A percentile compares a stretch with the other conserved stretches of the same genome.
phyloP scores from a whole-genome alignment of 2,797 vertebrate genomes.

The Kryptolebias ocellatus region DNA sequence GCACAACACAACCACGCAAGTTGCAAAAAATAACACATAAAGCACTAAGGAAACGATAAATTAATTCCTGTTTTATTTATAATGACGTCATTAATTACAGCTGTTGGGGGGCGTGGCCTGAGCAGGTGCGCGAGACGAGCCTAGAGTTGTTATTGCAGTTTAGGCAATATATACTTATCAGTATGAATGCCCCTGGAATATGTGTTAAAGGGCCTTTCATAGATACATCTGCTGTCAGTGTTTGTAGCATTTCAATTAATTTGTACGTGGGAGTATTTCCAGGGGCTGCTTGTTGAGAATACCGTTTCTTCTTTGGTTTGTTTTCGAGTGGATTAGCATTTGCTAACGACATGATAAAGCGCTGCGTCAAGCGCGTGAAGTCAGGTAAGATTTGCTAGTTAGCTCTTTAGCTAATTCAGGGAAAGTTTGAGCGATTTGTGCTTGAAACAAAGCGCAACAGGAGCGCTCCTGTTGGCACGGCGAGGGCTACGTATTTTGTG shows the following conservation, averaged over 20 bases:
- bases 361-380: slow-evolving; percentile 67
- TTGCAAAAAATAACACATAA: too few species aligned
- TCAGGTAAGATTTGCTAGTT: slow-evolving; percentile 46
- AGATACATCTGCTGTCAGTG: too few species aligned
- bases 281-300: neutral
- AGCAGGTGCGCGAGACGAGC: neutral
- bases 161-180: too few species aligned
- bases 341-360: slow-evolving; percentile 49
- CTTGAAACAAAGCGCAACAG: neutral
- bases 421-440: neutral
- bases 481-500: too few species aligned
- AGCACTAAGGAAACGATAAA: too few species aligned
- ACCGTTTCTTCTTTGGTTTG: neutral
- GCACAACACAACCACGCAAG: too few species aligned
- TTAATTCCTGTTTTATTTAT: neutral
- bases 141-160: too few species aligned
- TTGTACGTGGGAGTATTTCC: neutral
- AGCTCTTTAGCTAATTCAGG: too few species aligned
- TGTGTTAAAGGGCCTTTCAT: too few species aligned
- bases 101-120: neutral
- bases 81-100: neutral
- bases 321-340: neutral
- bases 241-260: neutral
- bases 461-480: too few species aligned
- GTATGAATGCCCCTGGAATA: too few species aligned